phyloP scores from a whole-genome alignment of 2,797 vertebrate genomes.

The Sparus aurata region DNA sequence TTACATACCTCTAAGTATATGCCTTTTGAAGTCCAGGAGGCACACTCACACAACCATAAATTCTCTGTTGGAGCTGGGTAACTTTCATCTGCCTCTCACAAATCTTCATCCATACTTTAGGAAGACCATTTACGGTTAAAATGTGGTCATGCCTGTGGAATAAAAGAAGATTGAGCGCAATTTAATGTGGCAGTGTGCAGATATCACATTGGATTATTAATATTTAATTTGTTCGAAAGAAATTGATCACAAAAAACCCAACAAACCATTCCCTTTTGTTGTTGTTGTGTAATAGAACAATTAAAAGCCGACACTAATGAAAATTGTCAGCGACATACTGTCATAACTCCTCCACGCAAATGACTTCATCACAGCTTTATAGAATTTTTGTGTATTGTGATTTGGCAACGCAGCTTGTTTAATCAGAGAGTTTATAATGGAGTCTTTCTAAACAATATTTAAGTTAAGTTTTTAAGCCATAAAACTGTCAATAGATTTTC shows the following conservation, averaged over 20 bases:
- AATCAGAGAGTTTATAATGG: neutral
- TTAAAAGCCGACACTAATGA: neutral
- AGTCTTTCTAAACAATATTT: no score
- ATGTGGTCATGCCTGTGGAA: neutral
- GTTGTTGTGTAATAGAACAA: neutral
- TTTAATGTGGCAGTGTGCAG: no score
- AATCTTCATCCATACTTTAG: neutral
- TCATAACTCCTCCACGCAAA: neutral
- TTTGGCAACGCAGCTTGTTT: neutral
- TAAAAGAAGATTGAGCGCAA: no score
- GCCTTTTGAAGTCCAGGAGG: neutral
- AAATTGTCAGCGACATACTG: neutral
- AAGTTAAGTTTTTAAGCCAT: neutral
- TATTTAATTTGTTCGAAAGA: no score
- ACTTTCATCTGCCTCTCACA: neutral
- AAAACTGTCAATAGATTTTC: neutral
- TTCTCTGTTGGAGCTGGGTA: neutral
- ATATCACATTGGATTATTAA: no score
- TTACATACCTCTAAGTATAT: neutral
- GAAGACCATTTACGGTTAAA: neutral
- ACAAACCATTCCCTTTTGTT: neutral
- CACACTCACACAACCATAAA: neutral
- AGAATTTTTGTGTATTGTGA: neutral
- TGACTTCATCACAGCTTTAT: neutral
- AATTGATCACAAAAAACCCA: no score